Base-by-base conservation (phyloP, 2,888 invertebrate species). In the Orthonevra nobilis region DNA sequence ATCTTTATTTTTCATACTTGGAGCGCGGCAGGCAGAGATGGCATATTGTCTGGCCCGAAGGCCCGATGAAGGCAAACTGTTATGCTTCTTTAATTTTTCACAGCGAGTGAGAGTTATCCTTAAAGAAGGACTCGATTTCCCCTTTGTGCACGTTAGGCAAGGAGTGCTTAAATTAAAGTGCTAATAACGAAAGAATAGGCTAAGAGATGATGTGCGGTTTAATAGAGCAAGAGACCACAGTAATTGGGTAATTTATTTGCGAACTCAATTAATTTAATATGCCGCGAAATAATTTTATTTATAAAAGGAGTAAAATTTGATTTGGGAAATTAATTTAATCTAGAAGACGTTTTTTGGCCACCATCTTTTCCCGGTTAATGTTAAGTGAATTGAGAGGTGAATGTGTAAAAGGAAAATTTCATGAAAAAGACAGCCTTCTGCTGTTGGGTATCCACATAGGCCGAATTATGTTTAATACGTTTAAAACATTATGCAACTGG, bases 1-100 rank as follows among this genome's bases (percentile, higher is more conserved):
- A 81, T 81, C 81, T 68, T 81, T 81, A 69, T 74, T 69, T 79
- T 81, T 74, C 81, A 73, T 63, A 74, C 74, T 69, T 74, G 58
- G 23, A 5, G 23, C 23, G 23, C 23, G 23, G 5, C 23, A 23
- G 23, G 23, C 23, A 32, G 34, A 23, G 23, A 5, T 54, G 60
- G 69, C 42, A 69, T 52, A 60, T 70, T 61, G 36, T 70, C 42
- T 61, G 28, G 36, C 34, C 2, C n/a, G 3, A 20, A 23, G 46
- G 60, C 46, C 17, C 46, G 44, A 32, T 9, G 7, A 1, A 7
- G 15, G 12, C 17, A 4, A n/a, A 23, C 23, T 7, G 20, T 30
- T 36, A 28, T 26, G 52, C 61, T 61, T 61, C 70, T 70, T 70
- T 70, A 70, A 61, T 70, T 70, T 70, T 60, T 52, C 60, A 68